A percentile compares a stretch with the other conserved stretches of the same genome.
phyloP scores from a whole-genome alignment of 2,888 invertebrate species.

The Polyploca ridens region DNA sequence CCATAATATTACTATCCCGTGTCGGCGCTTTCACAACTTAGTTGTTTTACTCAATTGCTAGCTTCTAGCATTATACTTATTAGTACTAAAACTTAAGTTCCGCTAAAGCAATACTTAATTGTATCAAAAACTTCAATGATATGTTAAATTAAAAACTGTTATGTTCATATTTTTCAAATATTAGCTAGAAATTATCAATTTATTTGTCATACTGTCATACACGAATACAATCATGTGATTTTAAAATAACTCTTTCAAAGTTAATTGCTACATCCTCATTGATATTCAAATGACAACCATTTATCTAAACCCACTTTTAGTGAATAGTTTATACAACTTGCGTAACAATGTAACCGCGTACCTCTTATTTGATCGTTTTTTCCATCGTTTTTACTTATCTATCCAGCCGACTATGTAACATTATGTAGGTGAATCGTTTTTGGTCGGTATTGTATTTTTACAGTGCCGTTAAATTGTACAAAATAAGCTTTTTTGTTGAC shows the following conservation, averaged over 20 bases:
- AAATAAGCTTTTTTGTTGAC: not conserved
- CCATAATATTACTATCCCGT: constrained; percentile 51
- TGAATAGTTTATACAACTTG: constrained; percentile 7
- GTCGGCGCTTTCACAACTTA: constrained; percentile 57
- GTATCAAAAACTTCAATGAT: no score
- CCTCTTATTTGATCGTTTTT: constrained; percentile 6
- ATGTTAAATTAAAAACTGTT: no score
- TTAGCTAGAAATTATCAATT: not conserved
- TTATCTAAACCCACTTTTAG: constrained; percentile 10
- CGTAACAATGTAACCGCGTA: constrained; percentile 8
- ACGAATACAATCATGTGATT: not conserved
- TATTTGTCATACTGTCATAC: not conserved
- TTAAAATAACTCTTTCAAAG: not conserved
- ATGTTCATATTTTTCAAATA: no score
- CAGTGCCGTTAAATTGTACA: constrained; percentile 8
- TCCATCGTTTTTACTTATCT: not conserved
- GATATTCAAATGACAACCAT: constrained; percentile 8
- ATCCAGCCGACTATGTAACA: not conserved
- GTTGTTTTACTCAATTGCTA: constrained; percentile 48
- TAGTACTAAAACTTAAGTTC: not conserved
- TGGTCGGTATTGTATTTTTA: constrained; percentile 1
- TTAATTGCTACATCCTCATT: constrained; percentile 2
- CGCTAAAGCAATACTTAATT: not conserved
- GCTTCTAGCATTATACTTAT: constrained; percentile 24
- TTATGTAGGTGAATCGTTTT: constrained; percentile 4